Percentiles rank a stretch among this genome's conserved stretches.
These are phyloP conservation scores for Megalops cyprinoides DNA, from an alignment of 2,797 vertebrate genomes.

Conservation along the genomic window DNA sequence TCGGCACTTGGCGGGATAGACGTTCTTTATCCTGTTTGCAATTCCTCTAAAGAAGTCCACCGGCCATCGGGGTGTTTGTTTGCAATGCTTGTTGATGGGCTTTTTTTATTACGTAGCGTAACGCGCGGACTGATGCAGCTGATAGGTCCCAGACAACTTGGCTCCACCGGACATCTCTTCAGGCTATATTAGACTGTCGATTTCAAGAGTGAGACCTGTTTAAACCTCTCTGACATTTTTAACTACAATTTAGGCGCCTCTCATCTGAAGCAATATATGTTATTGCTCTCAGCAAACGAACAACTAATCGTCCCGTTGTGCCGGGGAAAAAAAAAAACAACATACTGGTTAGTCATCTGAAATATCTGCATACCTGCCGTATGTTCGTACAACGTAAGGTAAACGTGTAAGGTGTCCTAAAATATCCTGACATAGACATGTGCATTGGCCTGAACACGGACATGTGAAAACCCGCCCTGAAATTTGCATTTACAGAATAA, in stretches of 20 bases:
- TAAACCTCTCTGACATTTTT: slow-evolving; percentile 89
- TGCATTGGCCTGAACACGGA: background rate
- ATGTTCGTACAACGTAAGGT: background rate
- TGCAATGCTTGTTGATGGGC: slow-evolving; percentile 73
- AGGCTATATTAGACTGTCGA: slow-evolving; percentile 79
- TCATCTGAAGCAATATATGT: slow-evolving; percentile 84
- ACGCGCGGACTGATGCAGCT: slow-evolving; percentile 69
- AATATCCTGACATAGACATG: background rate
- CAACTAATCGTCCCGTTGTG: background rate
- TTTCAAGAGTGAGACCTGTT: slow-evolving; percentile 88
- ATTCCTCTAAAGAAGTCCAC: background rate
- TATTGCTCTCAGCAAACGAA: background rate
- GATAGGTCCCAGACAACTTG: slow-evolving; percentile 87
- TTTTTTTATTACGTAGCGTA: slow-evolving; percentile 75
- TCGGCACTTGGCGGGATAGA: too few relatives aligned
- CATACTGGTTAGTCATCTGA: background rate
- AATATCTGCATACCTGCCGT: background rate
- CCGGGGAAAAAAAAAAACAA: background rate
- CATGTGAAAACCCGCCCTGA: too few relatives aligned
- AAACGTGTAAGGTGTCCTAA: background rate
- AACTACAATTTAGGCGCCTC: slow-evolving; percentile 73
- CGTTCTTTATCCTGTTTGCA: too few relatives aligned
- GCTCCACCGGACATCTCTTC: slow-evolving; percentile 95
- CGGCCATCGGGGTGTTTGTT: slow-evolving; percentile 68
- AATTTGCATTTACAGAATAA: too few relatives aligned